phyloP scores from a whole-genome alignment of 2,113 vertebrate genomes.

The Dunckerocampus dactyliophorus region DNA sequence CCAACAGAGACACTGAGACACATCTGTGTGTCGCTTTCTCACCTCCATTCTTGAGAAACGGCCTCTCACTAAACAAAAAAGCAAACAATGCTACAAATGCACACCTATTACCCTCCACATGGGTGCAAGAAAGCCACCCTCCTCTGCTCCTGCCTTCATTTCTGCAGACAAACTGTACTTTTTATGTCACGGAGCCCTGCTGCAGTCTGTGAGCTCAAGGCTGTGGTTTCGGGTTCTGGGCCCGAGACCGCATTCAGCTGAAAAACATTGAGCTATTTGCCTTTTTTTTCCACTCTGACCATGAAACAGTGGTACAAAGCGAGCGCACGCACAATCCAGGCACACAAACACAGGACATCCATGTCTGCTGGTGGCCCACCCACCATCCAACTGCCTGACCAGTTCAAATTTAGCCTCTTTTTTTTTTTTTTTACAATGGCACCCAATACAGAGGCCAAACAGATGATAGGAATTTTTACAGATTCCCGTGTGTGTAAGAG shows the following conservation, averaged over 20 bases:
- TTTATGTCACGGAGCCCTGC: constrained; percentile 64
- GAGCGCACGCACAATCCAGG: constrained; percentile 14
- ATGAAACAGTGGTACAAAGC: constrained; percentile 60
- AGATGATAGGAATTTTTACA: constrained; percentile 67
- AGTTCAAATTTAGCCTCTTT: constrained; percentile 59
- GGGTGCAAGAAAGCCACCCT: constrained; percentile 43
- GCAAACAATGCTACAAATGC: constrained; percentile 12
- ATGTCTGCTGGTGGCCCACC: constrained; percentile 52
- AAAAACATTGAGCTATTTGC: constrained; percentile 70
- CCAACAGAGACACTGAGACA: constrained; percentile 67
- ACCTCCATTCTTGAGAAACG: constrained; percentile 9
- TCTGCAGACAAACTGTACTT: constrained; percentile 48
- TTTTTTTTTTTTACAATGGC: constrained; percentile 45
- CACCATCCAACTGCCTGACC: constrained; percentile 50
- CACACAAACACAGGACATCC: constrained; percentile 10
- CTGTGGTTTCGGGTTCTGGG: constrained; percentile 71
- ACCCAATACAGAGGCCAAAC: constrained; percentile 49
- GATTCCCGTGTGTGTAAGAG: constrained; percentile 46
- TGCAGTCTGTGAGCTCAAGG: constrained; percentile 72
- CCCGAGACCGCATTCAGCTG: constrained; percentile 67
- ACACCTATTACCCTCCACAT: constrained; percentile 32
- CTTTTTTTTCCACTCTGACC: constrained; percentile 64
- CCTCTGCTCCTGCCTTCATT: constrained; percentile 36
- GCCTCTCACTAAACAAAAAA: constrained; percentile 13
- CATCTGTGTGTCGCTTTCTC: constrained; percentile 28